Evolutionary conservation across 1,140 invertebrate genomes (phyloP).

Genomic region (Teleogryllus occipitalis): DNA sequence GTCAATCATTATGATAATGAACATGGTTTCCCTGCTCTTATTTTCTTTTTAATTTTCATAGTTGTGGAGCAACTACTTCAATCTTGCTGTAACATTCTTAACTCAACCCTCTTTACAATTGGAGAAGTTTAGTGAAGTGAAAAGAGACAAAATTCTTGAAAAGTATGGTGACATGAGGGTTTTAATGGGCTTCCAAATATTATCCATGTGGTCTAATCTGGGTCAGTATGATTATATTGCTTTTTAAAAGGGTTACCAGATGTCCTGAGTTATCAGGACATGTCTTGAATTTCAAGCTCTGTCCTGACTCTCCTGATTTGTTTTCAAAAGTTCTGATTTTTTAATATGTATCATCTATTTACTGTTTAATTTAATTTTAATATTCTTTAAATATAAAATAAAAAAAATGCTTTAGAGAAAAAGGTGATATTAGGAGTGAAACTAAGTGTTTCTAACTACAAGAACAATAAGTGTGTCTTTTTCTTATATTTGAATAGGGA

Average conservation of each 20-base stretch:
- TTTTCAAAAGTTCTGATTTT: background rate
- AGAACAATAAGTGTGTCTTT: too few relatives aligned
- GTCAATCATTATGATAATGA: too few relatives aligned
- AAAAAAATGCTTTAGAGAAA: too few relatives aligned
- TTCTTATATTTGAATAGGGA: too few relatives aligned
- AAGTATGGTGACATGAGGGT: slow-evolving; percentile 87
- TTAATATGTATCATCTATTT: too few relatives aligned
- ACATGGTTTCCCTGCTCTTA: background rate
- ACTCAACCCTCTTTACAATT: slow-evolving; percentile 80
- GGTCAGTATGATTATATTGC: slow-evolving; percentile 40
- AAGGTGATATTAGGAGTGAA: too few relatives aligned
- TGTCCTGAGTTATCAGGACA: too few relatives aligned
- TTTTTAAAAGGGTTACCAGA: too few relatives aligned
- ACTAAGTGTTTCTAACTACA: too few relatives aligned
- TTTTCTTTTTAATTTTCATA: slow-evolving; percentile 30
- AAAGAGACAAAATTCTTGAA: slow-evolving; percentile 67
- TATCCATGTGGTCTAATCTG: slow-evolving; percentile 89
- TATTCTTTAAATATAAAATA: too few relatives aligned
- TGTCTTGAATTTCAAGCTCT: background rate
- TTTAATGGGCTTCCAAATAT: slow-evolving; percentile 85
- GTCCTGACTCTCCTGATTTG: background rate
- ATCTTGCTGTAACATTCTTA: slow-evolving; percentile 76
- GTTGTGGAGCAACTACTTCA: slow-evolving; percentile 86
- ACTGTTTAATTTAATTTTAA: too few relatives aligned
- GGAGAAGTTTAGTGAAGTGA: slow-evolving; percentile 72